Percentiles rank a stretch among this genome's conserved stretches.
Evolutionary conservation across 1,140 invertebrate genomes (phyloP).

Genomic region (Drosophila asahinai): DNA sequence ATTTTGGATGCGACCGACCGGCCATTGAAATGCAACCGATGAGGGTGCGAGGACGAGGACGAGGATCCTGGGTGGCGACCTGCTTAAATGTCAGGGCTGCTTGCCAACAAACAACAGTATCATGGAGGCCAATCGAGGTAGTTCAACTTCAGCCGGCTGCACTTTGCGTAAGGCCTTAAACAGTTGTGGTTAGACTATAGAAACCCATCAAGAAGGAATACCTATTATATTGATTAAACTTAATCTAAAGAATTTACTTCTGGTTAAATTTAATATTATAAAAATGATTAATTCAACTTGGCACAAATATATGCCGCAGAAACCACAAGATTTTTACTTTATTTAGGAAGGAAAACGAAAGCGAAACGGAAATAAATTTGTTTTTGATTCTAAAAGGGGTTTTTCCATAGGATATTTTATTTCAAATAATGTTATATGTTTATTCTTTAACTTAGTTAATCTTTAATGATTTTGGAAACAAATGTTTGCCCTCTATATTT

Average conservation of each 20-base stretch:
- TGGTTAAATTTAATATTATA: too few relatives aligned
- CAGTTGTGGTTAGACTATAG: not conserved
- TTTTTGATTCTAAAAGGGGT: too few relatives aligned
- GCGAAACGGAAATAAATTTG: too few relatives aligned
- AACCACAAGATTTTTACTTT: too few relatives aligned
- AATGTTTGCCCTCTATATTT: too few relatives aligned
- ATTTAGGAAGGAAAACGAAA: too few relatives aligned
- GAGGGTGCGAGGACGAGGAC: not conserved
- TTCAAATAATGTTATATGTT: not conserved
- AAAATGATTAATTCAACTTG: too few relatives aligned
- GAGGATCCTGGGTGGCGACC: not conserved
- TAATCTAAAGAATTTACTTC: too few relatives aligned
- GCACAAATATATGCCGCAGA: too few relatives aligned
- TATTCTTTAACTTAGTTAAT: not conserved
- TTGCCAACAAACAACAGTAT: constrained; percentile 58
- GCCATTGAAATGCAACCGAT: constrained; percentile 16
- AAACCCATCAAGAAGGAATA: not conserved
- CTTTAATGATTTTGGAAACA: not conserved
- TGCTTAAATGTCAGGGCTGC: constrained; percentile 61
- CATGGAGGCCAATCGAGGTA: constrained; percentile 50
- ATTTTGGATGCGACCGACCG: constrained; percentile 37
- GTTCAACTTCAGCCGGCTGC: constrained; percentile 47
- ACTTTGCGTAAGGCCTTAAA: not conserved
- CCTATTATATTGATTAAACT: too few relatives aligned
- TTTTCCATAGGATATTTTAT: too few relatives aligned